These are phyloP conservation scores for Neolamprologus kungweensis DNA, from an alignment of 2,113 vertebrate species.

Conservation along the genomic window DNA sequence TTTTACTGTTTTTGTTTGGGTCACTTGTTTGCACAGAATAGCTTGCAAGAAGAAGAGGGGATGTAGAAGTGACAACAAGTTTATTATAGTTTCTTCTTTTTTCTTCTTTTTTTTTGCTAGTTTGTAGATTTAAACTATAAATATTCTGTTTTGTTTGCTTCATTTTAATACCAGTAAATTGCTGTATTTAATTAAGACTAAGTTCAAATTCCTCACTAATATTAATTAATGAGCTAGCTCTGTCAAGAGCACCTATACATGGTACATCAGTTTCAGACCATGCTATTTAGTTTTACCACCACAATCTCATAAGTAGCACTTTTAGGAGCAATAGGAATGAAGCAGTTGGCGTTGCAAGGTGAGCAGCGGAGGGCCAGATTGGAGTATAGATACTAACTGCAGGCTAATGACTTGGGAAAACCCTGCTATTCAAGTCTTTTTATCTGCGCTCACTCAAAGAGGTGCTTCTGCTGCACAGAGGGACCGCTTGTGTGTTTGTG, in stretches of 20 bases:
- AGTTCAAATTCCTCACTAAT: not conserved
- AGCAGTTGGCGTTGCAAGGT: not conserved
- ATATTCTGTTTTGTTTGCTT: not conserved
- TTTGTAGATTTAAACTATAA: not conserved
- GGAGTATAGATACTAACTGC: conserved; percentile 35
- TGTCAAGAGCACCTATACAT: not conserved
- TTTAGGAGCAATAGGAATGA: not conserved
- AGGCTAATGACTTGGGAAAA: conserved; percentile 53
- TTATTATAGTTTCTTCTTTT: not conserved
- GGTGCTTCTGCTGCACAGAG: conserved; percentile 39
- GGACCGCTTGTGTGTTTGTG: not conserved
- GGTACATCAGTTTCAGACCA: not conserved
- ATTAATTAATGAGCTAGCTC: not conserved
- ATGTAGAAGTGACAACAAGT: not conserved
- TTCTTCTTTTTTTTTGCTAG: not conserved
- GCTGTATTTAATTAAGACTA: not conserved
- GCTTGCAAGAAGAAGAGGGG: not conserved
- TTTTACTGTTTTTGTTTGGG: not conserved
- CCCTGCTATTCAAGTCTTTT: conserved; percentile 40
- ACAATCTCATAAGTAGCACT: not conserved
- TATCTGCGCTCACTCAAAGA: conserved; percentile 42
- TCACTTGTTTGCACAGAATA: not conserved
- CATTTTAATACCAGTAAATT: not conserved
- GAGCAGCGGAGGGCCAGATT: not conserved
- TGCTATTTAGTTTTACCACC: not conserved